These are phyloP conservation scores for Pocillopora meandrina DNA, from an alignment of 92 coral and sea anemone species.

Conservation along the genomic window DNA sequence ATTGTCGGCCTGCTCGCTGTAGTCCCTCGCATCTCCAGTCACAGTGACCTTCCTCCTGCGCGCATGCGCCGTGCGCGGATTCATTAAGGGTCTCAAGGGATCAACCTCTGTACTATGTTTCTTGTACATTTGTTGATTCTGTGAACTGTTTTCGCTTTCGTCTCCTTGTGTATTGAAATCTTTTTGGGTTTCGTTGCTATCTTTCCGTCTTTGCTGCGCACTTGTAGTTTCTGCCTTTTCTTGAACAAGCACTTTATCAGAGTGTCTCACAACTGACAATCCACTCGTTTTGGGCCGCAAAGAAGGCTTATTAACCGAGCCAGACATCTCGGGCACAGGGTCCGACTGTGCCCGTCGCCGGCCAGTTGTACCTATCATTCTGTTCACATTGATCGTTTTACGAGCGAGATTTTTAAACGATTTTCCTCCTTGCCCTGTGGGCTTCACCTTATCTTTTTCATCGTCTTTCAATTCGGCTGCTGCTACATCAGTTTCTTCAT, in stretches of 20 bases:
- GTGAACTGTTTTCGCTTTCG: slow-evolving; percentile 1
- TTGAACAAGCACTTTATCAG: not conserved
- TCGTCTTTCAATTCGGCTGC: slow-evolving; percentile 8
- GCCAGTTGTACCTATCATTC: slow-evolving; percentile 23
- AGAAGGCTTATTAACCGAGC: not conserved
- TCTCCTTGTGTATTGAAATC: not conserved
- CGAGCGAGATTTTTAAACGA: slow-evolving; percentile 57
- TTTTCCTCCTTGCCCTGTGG: slow-evolving; percentile 20
- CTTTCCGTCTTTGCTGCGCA: not conserved
- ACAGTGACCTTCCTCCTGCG: slow-evolving; percentile 32
- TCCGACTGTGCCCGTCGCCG: slow-evolving; percentile 26
- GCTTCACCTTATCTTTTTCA: not conserved
- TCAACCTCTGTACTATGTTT: slow-evolving; percentile 22
- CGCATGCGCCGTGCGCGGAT: slow-evolving; percentile 51
- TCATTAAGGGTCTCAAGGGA: slow-evolving; percentile 39
- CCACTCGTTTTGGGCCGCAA: not conserved
- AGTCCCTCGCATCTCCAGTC: not conserved
- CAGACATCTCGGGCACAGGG: not conserved
- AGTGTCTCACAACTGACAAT: not conserved
- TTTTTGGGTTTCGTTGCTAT: not conserved
- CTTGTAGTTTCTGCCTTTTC: not conserved
- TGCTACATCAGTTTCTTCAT: not conserved
- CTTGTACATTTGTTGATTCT: slow-evolving; percentile 8
- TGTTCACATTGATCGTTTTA: slow-evolving; percentile 63
- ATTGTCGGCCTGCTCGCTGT: not conserved